A percentile compares a stretch with the other conserved stretches of the same genome.
phyloP scores from a whole-genome alignment of 2,797 vertebrate genomes.

The Heterohyrax brucei region DNA sequence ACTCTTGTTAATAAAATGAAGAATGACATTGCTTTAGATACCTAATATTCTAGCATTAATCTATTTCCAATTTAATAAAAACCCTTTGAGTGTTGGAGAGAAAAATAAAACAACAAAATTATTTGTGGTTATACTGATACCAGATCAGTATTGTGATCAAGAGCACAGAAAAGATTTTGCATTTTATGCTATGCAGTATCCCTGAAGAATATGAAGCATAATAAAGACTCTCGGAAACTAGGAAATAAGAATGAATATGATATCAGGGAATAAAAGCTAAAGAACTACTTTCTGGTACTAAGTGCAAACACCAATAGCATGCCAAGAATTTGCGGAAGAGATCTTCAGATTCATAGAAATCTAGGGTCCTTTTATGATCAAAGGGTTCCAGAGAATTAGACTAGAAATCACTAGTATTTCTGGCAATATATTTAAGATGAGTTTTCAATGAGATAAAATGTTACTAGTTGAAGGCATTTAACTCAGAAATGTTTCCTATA shows the following conservation, averaged over 20 bases:
- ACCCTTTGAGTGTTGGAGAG: not conserved
- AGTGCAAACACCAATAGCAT: not conserved
- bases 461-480: not conserved
- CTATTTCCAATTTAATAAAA: slow-evolving; percentile 46
- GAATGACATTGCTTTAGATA: not conserved
- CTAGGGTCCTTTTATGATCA: slow-evolving; percentile 17
- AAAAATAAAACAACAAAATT: not conserved
- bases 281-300: not conserved
- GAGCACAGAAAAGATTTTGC: not conserved
- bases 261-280: slow-evolving; percentile 14
- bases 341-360: not conserved
- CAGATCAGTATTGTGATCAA: slow-evolving; percentile 37
- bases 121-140: not conserved
- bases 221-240: not conserved
- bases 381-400: not conserved
- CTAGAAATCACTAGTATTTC: slow-evolving; percentile 2
- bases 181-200: not conserved
- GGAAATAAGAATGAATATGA: slow-evolving; percentile 25
- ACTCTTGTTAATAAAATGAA: slow-evolving; percentile 13
- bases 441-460: slow-evolving; percentile 1
- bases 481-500: slow-evolving; percentile 48
- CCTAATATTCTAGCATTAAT: slow-evolving; percentile 11
- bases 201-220: slow-evolving; percentile 28
- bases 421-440: slow-evolving; percentile 3
- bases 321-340: not conserved